Evolutionary conservation across 1,140 invertebrate species (phyloP).

Genomic region (Neodiprion virginianus): DNA sequence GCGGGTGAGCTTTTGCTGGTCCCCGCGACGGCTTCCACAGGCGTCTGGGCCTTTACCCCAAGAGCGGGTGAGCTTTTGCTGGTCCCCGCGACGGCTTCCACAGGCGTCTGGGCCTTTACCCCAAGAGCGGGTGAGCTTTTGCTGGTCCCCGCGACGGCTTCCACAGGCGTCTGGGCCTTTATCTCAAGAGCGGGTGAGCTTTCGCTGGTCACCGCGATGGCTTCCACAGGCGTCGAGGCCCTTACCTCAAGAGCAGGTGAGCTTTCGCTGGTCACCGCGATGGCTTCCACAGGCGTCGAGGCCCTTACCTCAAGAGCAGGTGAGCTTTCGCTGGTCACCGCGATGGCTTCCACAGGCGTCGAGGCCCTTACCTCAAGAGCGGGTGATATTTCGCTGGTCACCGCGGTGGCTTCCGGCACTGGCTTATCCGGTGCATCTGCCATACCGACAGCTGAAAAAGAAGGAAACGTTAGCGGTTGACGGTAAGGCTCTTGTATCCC

Average conservation of each 20-base stretch:
- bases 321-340: not conserved
- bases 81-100: not conserved
- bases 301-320: not conserved
- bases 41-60: too few species aligned
- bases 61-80: too few species aligned
- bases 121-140: not conserved
- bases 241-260: not conserved
- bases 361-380: not conserved
- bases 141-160: not conserved
- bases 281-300: not conserved
- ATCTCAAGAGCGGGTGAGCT: not conserved
- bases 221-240: not conserved
- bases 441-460: not conserved
- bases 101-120: not conserved
- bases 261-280: not conserved
- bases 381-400: not conserved
- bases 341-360: not conserved
- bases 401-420: not conserved
- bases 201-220: not conserved
- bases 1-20: not conserved
- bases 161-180: not conserved
- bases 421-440: not conserved
- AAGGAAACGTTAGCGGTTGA: not conserved
- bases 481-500: too few species aligned
- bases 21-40: too few species aligned